A percentile compares a stretch with the other conserved stretches of the same genome.
These are phyloP conservation scores for Sipha maydis DNA, from an alignment of 2,888 invertebrate species.

Conservation along the genomic window DNA sequence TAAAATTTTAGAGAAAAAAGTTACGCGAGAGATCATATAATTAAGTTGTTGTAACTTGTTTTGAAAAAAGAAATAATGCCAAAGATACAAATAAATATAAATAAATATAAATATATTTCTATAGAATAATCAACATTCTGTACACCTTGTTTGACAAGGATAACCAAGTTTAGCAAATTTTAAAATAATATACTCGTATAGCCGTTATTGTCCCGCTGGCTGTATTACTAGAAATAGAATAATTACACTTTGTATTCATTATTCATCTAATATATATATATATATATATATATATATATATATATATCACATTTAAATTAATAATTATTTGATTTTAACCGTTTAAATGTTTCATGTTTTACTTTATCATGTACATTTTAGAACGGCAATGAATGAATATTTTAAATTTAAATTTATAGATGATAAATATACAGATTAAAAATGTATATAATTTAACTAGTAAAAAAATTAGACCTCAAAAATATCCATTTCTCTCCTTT, in stretches of 20 bases:
- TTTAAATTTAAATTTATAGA: no score
- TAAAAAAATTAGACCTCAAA: no score
- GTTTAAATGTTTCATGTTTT: no score
- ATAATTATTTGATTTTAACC: not conserved
- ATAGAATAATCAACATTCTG: not conserved
- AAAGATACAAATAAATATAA: not conserved
- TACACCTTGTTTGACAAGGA: constrained; percentile 37
- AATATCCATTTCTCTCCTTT: no score
- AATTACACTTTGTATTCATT: constrained; percentile 15
- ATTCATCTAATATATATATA: not conserved
- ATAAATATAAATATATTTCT: not conserved
- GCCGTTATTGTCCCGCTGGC: not conserved
- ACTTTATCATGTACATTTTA: no score
- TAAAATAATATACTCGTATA: constrained; percentile 14
- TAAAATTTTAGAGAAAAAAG: not conserved
- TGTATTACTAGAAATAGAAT: not conserved
- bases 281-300: not conserved
- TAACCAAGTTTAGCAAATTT: constrained; percentile 16
- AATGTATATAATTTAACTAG: no score
- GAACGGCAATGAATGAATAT: no score
- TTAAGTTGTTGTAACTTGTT: constrained; percentile 9
- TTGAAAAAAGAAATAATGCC: not conserved
- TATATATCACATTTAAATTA: not conserved
- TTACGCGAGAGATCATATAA: not conserved
- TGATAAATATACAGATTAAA: no score